Conservation (phyloP, 2,888 invertebrate species). For the Drosophila diplacantha region DNA sequence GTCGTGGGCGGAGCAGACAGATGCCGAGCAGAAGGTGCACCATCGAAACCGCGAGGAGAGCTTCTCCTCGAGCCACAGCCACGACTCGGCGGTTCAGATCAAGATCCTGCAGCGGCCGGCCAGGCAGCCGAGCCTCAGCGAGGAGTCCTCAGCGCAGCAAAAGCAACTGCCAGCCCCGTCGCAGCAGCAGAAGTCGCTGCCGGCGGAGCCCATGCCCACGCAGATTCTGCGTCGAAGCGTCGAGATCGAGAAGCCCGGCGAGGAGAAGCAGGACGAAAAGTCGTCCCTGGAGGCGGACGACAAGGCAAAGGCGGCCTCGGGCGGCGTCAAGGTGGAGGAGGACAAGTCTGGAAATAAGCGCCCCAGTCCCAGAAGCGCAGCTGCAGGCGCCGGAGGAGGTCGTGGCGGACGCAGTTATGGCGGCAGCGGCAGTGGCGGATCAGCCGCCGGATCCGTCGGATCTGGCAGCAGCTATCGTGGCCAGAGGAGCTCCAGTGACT, state of each 20-base stretch:
- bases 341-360: conserved; percentile 37
- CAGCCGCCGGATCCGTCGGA: conserved; percentile 70
- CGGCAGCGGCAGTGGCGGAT: conserved; percentile 40
- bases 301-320: conserved; percentile 15
- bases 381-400: conserved; percentile 12
- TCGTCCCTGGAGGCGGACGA: conserved; percentile 39
- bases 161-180: conserved; percentile 35
- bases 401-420: conserved; percentile 60
- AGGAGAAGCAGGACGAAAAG: conserved; percentile 37
- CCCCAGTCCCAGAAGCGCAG: conserved; percentile 31
- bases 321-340: conserved; percentile 34
- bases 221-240: conserved; percentile 77
- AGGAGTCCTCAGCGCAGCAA: conserved; percentile 51
- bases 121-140: conserved; percentile 67
- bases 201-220: conserved; percentile 66
- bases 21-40: conserved; percentile 73
- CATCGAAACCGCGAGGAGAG: conserved; percentile 75
- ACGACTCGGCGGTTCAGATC: conserved; percentile 76
- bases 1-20: conserved; percentile 79
- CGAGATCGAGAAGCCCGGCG: conserved; percentile 50
- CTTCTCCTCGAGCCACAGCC: conserved; percentile 75
- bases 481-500: conserved; percentile 73
- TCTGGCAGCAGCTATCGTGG: conserved; percentile 79
- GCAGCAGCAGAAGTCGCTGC: conserved; percentile 20
- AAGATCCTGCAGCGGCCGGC: conserved; percentile 76